Percentiles rank a stretch among this genome's conserved stretches.
Evolutionary conservation across 2,888 invertebrate genomes (phyloP).

Genomic region (Lasius fuliginosus): DNA sequence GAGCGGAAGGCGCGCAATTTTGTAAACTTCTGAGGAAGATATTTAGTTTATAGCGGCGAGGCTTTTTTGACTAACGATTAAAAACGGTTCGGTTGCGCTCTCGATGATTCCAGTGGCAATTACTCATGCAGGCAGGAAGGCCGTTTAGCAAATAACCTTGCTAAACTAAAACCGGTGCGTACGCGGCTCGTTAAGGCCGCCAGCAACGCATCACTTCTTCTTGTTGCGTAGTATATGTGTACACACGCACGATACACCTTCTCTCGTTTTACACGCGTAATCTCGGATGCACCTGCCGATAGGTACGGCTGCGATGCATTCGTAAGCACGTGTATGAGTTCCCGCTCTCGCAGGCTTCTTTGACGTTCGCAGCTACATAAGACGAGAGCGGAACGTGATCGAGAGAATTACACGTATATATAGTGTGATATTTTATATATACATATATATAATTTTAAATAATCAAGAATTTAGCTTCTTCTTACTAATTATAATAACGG

Average conservation of each 20-base stretch:
- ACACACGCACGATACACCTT: slow-evolving; percentile 25
- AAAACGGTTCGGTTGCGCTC: slow-evolving; percentile 39
- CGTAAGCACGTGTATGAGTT: not conserved
- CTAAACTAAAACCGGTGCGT: slow-evolving; percentile 75
- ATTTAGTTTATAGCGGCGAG: not conserved
- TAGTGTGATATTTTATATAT: not conserved
- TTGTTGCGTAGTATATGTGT: slow-evolving; percentile 17
- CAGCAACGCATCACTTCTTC: slow-evolving; percentile 33
- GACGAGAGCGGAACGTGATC: not conserved
- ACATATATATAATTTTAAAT: not conserved
- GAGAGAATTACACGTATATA: slow-evolving; percentile 13
- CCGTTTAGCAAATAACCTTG: slow-evolving; percentile 64
- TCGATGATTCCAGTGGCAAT: slow-evolving; percentile 41
- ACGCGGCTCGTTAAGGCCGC: slow-evolving; percentile 58
- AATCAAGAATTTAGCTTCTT: not conserved
- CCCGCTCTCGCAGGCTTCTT: slow-evolving; percentile 7
- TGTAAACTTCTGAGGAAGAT: not conserved
- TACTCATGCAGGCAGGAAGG: slow-evolving; percentile 49
- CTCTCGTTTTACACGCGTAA: slow-evolving; percentile 58
- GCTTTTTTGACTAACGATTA: slow-evolving; percentile 1
- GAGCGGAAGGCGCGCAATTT: not conserved
- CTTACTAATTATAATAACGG: not conserved
- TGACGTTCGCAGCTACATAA: not conserved
- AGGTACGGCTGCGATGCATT: slow-evolving; percentile 18
- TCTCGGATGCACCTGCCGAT: slow-evolving; percentile 75